Evolutionary conservation across 2,797 vertebrate species (phyloP), one percentile per base, ranked within the genome.

Genomic region (Gallinago stenura): DNA sequence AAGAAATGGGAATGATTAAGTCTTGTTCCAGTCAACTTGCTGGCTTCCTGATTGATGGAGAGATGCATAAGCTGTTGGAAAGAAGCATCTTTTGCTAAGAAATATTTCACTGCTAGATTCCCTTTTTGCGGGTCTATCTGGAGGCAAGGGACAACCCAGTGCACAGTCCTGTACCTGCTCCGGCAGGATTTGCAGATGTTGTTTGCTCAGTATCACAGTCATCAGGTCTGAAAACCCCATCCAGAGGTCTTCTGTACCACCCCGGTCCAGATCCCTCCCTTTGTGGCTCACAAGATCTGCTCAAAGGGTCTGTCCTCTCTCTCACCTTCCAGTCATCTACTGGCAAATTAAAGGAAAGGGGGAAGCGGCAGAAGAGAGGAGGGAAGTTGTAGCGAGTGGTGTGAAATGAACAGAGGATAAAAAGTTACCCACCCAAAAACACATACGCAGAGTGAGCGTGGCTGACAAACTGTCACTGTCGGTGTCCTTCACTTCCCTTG

Each of bases 401-500:
- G 73, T 65, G 46, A 94, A 95, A 90, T 48, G 87, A 96, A 66
- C 24, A 58, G 64, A 78, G 41, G 84, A 93, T 66, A 48, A 77
- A 83, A 91, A 85, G 87, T 87, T 93, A 93, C 25, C 77, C 89
- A 81, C 93, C 88, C 79, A 61, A 81, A 91, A 76, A 95, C 68
- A 15, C 1, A 2, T 62, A 35, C 2, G 0, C 76, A 80, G 68
- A 73, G 75, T 4, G 77, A 94, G 62, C 0, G 28, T 57, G 64
- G 68, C 95, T 97, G 96, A 97, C 97, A 97, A 91, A 88, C 97
- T 97, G 98, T 98, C 98, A 98, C 98, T 98, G 98, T 95, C 46
- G 16, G 97, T 97, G 98, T 98, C 98, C 98, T 98, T 98, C 97
- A 94, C 97, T 96, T 95, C 97, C 92, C 97, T 95, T 26, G 91